phyloP scores from a whole-genome alignment of 2,113 vertebrate genomes.

The Brachypteracias leptosomus region DNA sequence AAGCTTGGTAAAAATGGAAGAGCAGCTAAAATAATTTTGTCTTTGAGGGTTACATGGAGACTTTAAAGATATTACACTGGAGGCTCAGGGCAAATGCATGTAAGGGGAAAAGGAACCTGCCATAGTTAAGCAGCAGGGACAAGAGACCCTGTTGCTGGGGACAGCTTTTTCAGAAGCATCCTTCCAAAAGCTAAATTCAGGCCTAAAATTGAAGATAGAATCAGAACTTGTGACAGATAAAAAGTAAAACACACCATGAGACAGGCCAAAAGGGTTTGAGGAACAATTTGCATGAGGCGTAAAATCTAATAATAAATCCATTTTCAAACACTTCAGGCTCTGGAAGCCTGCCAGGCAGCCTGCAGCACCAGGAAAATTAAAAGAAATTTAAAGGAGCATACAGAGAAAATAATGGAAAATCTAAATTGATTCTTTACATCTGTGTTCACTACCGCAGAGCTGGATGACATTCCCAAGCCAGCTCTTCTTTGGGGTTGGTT shows the following conservation, averaged over 20 bases:
- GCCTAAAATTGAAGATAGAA: slow-evolving; percentile 11
- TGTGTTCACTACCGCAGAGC: background rate
- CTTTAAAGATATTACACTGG: no score
- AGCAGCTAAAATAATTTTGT: no score
- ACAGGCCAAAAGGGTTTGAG: background rate
- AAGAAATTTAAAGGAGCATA: background rate
- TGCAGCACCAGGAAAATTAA: background rate
- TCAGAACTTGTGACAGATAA: background rate
- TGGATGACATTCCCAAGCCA: background rate
- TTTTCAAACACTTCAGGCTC: background rate
- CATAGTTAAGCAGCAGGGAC: background rate
- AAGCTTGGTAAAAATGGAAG: no score
- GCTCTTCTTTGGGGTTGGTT: background rate
- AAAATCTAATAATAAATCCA: slow-evolving; percentile 36
- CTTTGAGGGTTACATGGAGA: no score
- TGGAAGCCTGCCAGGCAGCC: background rate
- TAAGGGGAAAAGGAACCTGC: background rate
- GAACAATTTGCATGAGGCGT: slow-evolving; percentile 12
- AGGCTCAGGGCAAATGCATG: background rate
- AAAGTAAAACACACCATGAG: background rate
- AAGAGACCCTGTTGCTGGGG: background rate
- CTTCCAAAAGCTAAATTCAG: background rate
- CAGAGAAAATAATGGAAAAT: background rate
- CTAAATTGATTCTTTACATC: background rate
- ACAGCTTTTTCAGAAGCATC: background rate